A percentile compares a stretch with the other conserved stretches of the same genome.
Evolutionary conservation across 2,888 invertebrate species (phyloP).

Genomic region (Biston betularia): DNA sequence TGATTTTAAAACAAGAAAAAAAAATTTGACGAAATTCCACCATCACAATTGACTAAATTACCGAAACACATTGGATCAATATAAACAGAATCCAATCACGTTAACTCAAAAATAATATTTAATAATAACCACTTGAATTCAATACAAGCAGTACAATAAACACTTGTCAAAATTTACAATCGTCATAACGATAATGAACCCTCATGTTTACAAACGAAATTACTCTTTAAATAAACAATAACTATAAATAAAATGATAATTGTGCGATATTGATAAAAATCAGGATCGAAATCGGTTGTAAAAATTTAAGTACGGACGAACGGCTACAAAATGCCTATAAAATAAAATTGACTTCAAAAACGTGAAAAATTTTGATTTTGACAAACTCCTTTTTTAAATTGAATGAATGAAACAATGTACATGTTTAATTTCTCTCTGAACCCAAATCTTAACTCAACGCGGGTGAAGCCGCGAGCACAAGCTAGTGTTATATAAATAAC

Average conservation of each 20-base stretch:
- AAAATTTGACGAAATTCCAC: background rate
- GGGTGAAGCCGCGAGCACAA: too few relatives aligned
- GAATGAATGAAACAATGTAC: too few relatives aligned
- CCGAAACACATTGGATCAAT: background rate
- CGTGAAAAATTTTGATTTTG: background rate
- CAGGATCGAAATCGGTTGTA: slow-evolving; percentile 12
- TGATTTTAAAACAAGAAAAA: too few relatives aligned
- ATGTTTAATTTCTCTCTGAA: too few relatives aligned
- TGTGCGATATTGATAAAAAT: slow-evolving; percentile 28
- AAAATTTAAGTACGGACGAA: slow-evolving; percentile 19
- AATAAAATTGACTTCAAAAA: background rate
- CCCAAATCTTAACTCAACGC: too few relatives aligned
- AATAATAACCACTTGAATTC: slow-evolving; percentile 5
- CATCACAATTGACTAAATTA: background rate
- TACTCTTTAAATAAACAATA: slow-evolving; percentile 45
- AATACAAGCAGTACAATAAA: slow-evolving; percentile 22
- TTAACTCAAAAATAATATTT: slow-evolving; percentile 13
- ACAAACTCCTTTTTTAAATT: too few relatives aligned
- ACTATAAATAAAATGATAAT: slow-evolving; percentile 22
- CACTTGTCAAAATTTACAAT: slow-evolving; percentile 27
- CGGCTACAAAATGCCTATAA: background rate
- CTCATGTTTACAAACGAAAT: slow-evolving; percentile 42
- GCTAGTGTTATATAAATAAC: too few relatives aligned
- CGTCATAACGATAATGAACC: slow-evolving; percentile 21
- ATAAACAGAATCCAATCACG: slow-evolving; percentile 20